A percentile compares a stretch with the other conserved stretches of the same genome.
Conservation (phyloP, 2,113 vertebrate genomes). For the Sylvietta virens region DNA sequence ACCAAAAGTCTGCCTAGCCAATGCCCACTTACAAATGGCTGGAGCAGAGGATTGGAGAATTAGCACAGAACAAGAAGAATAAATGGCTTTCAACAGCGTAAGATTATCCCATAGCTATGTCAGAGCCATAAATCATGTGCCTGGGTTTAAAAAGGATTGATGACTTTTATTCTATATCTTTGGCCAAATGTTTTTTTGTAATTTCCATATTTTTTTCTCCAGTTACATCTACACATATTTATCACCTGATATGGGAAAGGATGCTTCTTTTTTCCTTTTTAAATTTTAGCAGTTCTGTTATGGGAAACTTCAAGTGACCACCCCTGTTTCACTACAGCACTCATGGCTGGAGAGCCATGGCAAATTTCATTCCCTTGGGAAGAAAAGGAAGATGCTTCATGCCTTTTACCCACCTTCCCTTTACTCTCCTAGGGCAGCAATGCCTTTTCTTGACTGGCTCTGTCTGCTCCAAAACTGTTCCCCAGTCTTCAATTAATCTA, state of each 20-base stretch:
- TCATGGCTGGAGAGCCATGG: neutral
- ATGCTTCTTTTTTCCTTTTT: neutral
- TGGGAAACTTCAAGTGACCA: neutral
- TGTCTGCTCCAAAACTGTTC: neutral
- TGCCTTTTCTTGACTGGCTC: neutral
- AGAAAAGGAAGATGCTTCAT: neutral
- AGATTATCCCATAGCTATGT: neutral
- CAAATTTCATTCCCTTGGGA: too few relatives aligned
- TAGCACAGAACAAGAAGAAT: neutral
- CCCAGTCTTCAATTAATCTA: neutral
- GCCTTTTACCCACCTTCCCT: neutral
- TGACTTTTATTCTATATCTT: neutral
- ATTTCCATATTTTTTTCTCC: neutral
- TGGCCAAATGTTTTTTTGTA: neutral
- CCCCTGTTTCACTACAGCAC: neutral
- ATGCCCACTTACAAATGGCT: neutral
- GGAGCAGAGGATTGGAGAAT: neutral
- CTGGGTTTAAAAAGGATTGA: neutral
- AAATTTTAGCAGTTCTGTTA: neutral
- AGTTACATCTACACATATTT: neutral
- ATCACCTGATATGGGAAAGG: neutral
- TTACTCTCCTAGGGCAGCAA: neutral
- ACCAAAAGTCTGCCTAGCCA: neutral
- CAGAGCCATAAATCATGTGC: neutral
- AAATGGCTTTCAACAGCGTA: neutral